Base-by-base conservation (phyloP, 2,888 invertebrate species). In the Rapana venosa region DNA sequence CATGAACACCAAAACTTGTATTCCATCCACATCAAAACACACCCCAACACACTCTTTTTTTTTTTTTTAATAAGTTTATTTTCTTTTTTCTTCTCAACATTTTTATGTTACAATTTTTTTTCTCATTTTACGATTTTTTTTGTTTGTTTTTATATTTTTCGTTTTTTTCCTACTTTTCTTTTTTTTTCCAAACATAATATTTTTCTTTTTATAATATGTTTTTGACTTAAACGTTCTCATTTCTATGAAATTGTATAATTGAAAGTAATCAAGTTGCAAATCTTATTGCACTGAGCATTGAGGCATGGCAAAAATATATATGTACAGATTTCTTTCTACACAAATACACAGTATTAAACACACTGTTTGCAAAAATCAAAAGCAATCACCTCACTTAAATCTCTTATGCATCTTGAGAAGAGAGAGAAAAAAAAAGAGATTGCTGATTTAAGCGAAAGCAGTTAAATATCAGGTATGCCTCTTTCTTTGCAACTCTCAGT, bases 241-340 rank as follows among this genome's bases (percentile, higher is more conserved):
- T 87, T 70, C 36, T 86, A 86, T 87, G 61, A 87, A 61, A 74
- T 87, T 22, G 87, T 66, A 87, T 87, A 74, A 87, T 74, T 87
- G 74, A 87, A 74, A 47, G 30, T 36, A 87, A 87, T 87, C 87
- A 74, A 74, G 4, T 87, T 36, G 74, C 70, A 87, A 87, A 74
- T 70, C 74, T 87, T 87, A 87, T 87, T 87, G 87, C 87, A 87
- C 87, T 77, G 87, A 87, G 87, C 87, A 87, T 87, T 26, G 87
- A 87, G 74, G 47, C 74, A 87, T 87, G 87, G 87, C 87, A 70
- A 87, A 87, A 58, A 87, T 66, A 66, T 85, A 86, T 66, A 86
- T 66, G 84, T 86, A 66, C 86, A 66, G 86, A n/a, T 47, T 61
- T 86, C 32, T 35, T 58, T 66, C 58, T 86, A 32, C 36, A 83